Percentiles rank a stretch among this genome's conserved stretches.
Conservation (phyloP, 2,797 vertebrate genomes). For the Cirrhinus mrigala region DNA sequence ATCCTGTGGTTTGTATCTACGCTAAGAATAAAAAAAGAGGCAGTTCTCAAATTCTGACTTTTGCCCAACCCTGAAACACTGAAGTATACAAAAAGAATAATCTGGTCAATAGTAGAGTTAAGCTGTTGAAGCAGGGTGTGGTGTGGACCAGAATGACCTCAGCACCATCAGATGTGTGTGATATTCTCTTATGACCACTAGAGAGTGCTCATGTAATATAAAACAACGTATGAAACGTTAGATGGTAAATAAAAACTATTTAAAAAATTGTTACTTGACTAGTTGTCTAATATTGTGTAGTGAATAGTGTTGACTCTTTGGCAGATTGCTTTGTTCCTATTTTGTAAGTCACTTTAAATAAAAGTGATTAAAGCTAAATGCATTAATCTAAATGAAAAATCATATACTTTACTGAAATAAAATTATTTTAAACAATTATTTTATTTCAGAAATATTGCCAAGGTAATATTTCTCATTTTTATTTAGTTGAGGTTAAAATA, state of each 20-base stretch:
- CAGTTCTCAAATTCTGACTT: not conserved
- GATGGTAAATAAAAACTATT: not conserved
- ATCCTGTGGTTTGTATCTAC: not conserved
- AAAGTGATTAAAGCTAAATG: too few relatives aligned
- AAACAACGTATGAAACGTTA: not conserved
- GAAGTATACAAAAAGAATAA: not conserved
- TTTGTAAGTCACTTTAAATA: too few relatives aligned
- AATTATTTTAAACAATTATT: too few relatives aligned
- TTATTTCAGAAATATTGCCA: too few relatives aligned
- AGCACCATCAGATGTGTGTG: not conserved
- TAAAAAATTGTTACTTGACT: too few relatives aligned
- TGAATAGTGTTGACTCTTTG: too few relatives aligned
- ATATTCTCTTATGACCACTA: conserved; percentile 1
- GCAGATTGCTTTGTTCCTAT: too few relatives aligned
- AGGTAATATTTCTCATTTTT: too few relatives aligned
- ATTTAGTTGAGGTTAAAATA: too few relatives aligned
- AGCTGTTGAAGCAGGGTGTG: not conserved
- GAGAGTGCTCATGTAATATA: not conserved
- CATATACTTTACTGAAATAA: too few relatives aligned
- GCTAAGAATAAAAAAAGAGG: not conserved
- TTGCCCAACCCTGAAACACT: not conserved
- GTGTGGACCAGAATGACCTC: conserved; percentile 9
- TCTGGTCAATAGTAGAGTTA: not conserved
- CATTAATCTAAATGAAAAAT: too few relatives aligned
- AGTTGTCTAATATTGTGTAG: too few relatives aligned